Base-by-base conservation (phyloP, 2,113 vertebrate species). In the Muntiacus reevesi region DNA sequence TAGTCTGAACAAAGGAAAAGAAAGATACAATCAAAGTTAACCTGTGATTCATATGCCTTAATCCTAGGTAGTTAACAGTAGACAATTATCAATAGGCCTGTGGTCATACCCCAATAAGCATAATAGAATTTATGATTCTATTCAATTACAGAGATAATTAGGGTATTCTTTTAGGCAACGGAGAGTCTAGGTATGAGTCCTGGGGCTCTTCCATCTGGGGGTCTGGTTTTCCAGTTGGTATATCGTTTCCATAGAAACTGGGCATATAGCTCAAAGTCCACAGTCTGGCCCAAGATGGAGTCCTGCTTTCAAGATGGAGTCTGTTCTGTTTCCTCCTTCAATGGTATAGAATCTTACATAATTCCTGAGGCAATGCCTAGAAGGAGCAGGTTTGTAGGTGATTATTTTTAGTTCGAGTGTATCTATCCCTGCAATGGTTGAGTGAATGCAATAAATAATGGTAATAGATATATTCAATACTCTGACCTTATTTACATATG, bases 141-240 rank as follows among this genome's bases (percentile, higher is more conserved):
- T 74, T 74, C 0, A 0, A 10, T 74, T 40, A 40, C 67, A 74
- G n/a, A 40, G 67, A 74, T 23, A 74, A 23, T 21, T 74, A 74
- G 67, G n/a, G 67, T 40, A 40, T 74, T 74, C 21, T 40, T 74
- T 23, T 25, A 13, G 67, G 10, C 9, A 0, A 12, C 0, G 19
- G 9, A 71, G 67, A 11, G 0, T 71, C 19, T 71, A 71, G 67
- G n/a, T 40, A 71, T 0, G 0, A 40, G 10, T 36, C 10, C 67
- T 40, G n/a, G 36, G 10, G 36, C 36, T 74, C 67, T 40, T 40
- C 67, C 19, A 25, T 40, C 17, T 1, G 0, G 10, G 19, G 67
- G 5, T 74, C n/a, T 74, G 19, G 21, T 13, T 74, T 25, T 74
- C 67, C 19, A 74, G 19, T 25, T 40, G 67, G 21, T 74, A 3